Conservation (phyloP, 2,113 vertebrate genomes). For the Pica pica region DNA sequence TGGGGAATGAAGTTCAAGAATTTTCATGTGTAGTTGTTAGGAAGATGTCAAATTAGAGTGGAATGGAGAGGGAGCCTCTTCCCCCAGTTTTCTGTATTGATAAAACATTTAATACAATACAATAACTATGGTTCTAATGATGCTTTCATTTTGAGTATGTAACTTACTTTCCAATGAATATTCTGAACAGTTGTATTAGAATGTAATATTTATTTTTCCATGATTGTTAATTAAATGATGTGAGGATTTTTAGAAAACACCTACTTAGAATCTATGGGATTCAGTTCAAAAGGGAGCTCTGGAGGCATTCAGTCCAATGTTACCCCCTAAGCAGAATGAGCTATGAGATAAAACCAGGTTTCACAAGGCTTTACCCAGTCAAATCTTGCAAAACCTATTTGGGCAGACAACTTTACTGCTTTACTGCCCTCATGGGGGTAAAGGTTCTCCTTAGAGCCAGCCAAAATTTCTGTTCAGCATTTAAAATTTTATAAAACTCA, state of each 20-base stretch:
- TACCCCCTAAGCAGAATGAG: background rate
- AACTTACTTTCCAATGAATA: slow-evolving; percentile 1
- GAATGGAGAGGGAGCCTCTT: background rate
- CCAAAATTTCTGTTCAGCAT: slow-evolving; percentile 25
- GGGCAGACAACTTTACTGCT: background rate
- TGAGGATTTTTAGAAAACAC: background rate
- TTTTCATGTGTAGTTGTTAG: slow-evolving; percentile 64
- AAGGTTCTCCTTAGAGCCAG: background rate
- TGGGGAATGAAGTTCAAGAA: slow-evolving; percentile 60
- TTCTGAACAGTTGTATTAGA: background rate
- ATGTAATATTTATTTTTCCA: background rate
- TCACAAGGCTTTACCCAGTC: background rate
- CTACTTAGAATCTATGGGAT: background rate
- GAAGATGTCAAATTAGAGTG: slow-evolving; percentile 18
- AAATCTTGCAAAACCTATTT: background rate
- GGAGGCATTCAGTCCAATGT: background rate
- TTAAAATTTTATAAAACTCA: slow-evolving; percentile 32
- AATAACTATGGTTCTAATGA: background rate
- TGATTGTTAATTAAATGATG: slow-evolving; percentile 13
- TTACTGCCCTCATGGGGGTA: background rate
- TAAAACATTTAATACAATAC: background rate
- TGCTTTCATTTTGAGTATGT: background rate
- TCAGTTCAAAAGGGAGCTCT: background rate
- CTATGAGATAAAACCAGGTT: background rate
- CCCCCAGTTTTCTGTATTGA: background rate